These are phyloP conservation scores for Toxotes lorentzi DNA, from an alignment of 2,797 vertebrate species.

Conservation along the genomic window DNA sequence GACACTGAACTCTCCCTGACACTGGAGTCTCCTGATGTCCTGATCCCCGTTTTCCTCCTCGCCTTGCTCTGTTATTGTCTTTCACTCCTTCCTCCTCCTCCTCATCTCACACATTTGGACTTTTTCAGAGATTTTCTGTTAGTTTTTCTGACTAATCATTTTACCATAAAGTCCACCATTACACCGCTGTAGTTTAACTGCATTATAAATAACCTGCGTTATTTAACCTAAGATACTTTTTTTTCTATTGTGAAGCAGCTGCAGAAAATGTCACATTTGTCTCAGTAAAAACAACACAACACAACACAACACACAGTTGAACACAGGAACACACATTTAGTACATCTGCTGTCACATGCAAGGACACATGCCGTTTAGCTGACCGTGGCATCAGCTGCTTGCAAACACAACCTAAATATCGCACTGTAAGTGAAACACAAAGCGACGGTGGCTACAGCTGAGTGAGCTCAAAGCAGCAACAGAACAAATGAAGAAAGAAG, in stretches of 20 bases:
- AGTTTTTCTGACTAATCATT: neutral
- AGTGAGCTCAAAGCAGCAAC: constrained; percentile 1
- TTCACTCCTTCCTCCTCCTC: neutral
- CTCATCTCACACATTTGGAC: neutral
- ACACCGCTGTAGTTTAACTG: too few species aligned
- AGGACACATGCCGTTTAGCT: neutral
- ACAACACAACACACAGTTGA: neutral
- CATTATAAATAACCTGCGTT: too few species aligned
- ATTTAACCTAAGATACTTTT: too few species aligned
- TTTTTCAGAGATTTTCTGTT: too few species aligned
- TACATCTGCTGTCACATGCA: neutral
- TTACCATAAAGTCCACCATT: too few species aligned
- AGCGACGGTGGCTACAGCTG: neutral
- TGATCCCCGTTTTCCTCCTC: constrained; percentile 3
- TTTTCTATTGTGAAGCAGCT: neutral
- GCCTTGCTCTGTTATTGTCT: neutral
- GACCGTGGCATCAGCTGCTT: neutral
- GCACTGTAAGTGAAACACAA: neutral
- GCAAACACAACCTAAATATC: neutral
- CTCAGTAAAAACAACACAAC: neutral
- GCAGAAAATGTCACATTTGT: neutral
- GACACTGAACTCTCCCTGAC: constrained; percentile 30
- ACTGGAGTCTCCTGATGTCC: constrained; percentile 7
- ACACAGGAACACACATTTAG: neutral
- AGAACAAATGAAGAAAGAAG: neutral